Conservation (phyloP, 2,113 vertebrate genomes). For the Anhinga anhinga region DNA sequence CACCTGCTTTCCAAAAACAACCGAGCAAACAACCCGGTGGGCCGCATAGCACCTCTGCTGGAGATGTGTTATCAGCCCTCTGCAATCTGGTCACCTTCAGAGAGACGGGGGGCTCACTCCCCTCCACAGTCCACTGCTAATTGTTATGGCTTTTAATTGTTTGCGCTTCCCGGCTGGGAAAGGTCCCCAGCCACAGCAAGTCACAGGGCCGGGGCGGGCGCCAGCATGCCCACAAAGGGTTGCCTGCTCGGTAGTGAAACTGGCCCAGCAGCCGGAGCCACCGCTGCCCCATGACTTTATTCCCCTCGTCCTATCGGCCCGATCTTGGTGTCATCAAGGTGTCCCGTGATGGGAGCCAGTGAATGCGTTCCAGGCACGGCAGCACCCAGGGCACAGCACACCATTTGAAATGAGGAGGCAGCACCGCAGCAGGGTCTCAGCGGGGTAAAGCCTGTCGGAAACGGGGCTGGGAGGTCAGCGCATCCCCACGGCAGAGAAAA, state of each 20-base stretch:
- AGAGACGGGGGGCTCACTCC: background rate
- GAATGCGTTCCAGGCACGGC: rapidly evolving
- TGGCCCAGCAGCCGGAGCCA: background rate
- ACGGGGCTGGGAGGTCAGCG: background rate
- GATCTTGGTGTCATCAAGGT: constrained; percentile 35
- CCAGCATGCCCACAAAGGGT: background rate
- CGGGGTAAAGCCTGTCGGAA: background rate
- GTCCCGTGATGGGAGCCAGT: background rate
- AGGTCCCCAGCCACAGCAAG: background rate
- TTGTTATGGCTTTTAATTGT: background rate
- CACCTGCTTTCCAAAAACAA: background rate
- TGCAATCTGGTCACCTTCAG: background rate
- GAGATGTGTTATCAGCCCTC: background rate
- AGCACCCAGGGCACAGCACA: rapidly evolving
- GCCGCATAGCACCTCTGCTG: background rate
- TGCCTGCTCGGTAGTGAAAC: background rate
- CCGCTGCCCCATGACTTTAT: background rate
- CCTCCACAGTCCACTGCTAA: background rate
- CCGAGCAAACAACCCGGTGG: background rate
- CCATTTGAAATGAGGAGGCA: background rate
- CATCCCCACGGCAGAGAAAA: constrained; percentile 18
- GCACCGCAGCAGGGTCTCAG: rapidly evolving
- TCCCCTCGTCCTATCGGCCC: background rate
- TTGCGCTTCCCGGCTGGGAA: background rate
- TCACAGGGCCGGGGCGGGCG: rapidly evolving